Base-by-base conservation (phyloP, 1,140 invertebrate species). In the Delia radicum region DNA sequence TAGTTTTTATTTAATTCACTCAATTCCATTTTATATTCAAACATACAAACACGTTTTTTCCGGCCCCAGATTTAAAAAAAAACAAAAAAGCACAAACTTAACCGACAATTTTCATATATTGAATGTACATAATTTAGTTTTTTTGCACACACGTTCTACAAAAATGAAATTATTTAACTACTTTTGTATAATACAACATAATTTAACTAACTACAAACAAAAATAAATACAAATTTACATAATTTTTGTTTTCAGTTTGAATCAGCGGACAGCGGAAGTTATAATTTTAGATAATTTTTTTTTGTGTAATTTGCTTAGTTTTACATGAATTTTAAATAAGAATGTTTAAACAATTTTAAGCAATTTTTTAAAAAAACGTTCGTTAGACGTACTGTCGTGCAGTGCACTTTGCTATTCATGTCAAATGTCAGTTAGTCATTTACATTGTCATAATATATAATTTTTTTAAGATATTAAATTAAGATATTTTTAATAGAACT, bases 21-120 rank as follows among this genome's bases (percentile, higher is more conserved):
- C 24, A 73, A 48, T 73, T 73, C 33, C 71, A 73, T 48, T 73
- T 73, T 27, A 31, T 73, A 48, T 55, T n/a, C 37, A 73, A 67
- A 55, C 71, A 33, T 73, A 18, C 27, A 73, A 48, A 46, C 37
- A 73, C 37, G 37, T 73, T 55, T 73, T n/a, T 73, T 73, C 71
- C 71, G 71, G 37, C 71, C 37, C n/a, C 46, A 48, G 71, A 48
- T 73, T 73, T 73, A n/a, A 26, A n/a, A 48, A 37, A 37, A 37
- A 10, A 37, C 33, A 2, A 37, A 37, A 37, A 37, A 7, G 33
- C 8, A 37, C 8, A 37, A 10, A 2, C 33, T 37, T 10, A 37
- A 37, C 33, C 33, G 33, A 10, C 33, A 37, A 37, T 37, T 33
- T 33, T 33, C 12, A 6, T 33, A 6, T 33, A 33, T 33, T 33